Base-by-base conservation (phyloP, 2,888 invertebrate genomes). In the Calliscelio sp. region DNA sequence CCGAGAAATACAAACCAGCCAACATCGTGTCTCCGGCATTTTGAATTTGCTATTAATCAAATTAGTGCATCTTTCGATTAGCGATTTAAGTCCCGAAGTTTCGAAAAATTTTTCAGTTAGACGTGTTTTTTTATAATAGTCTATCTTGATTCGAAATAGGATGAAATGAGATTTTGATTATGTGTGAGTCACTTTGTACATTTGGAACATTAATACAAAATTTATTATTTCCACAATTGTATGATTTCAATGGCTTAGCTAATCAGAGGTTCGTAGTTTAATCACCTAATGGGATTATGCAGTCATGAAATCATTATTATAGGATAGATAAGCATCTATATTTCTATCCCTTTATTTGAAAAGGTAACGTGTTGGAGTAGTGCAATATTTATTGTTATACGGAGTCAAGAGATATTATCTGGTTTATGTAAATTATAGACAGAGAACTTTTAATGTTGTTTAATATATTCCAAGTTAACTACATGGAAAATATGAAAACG, bases 1-100 rank as follows among this genome's bases (percentile, higher is more conserved):
- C 20, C 49, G 82, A 66, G 65, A 82, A 82, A 77, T 71, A 75
- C 65, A 63, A 57, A 68, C 46, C 74, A 61, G 59, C 22, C 65
- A 41, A 49, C 25, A 80, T 16, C 25, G 49, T 65, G 63, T 79
- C 16, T 16, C 24, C 41, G 70, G 53, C 63, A 70, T 73, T 63
- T 53, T 53, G 11, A 61, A 70, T 63, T 73, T 28, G 20, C 57
- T 28, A 57, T 65, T 65, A 73, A 57, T 71, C 71, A 71, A 73
- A 65, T 61, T 44, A 63, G 3, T 18, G 53, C 38, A 71, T 71
- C 44, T 63, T 53, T 63, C n/a, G 32, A n/a, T 11, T 57, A n/a
- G 20, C n/a, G n/a, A n/a, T 20, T 0, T 20, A 18, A 46, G 46
- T 46, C 5, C 14, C 35, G 14, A 35, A 35, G 35, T 35, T 35